Percentiles rank a stretch among this genome's conserved stretches.
phyloP scores from a whole-genome alignment of 37 sponge, comb jelly and placozoan species.

The Corticium candelabrum region DNA sequence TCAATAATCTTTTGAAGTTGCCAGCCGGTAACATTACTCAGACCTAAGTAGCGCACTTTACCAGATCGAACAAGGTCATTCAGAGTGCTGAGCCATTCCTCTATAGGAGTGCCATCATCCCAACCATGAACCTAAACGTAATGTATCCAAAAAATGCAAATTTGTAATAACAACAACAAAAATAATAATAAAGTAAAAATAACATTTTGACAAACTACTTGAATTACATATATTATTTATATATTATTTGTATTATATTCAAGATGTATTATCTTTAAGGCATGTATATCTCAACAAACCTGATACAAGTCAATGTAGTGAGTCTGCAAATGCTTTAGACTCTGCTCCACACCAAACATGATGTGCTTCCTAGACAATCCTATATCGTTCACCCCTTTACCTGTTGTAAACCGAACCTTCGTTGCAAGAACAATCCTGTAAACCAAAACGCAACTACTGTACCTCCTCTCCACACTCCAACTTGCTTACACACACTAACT shows the following conservation, averaged over 20 bases:
- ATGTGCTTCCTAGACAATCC: constrained; percentile 81
- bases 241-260: no score
- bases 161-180: no score
- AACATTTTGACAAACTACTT: no score
- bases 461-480: no score
- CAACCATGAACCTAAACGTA: constrained; percentile 66
- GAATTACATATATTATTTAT: no score
- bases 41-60: constrained; percentile 76
- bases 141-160: not conserved
- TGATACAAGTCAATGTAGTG: constrained; percentile 74
- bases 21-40: constrained; percentile 90
- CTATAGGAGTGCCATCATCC: constrained; percentile 82
- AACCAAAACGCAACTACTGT: no score
- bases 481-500: no score
- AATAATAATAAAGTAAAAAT: no score
- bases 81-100: constrained; percentile 70
- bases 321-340: constrained; percentile 54
- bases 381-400: constrained; percentile 43
- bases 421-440: constrained; percentile 19
- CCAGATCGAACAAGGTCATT: constrained; percentile 67
- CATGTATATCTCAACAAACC: no score
- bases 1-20: constrained; percentile 85
- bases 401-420: constrained; percentile 24
- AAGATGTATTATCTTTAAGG: no score
- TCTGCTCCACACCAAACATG: constrained; percentile 57